Conservation (phyloP, 2,888 invertebrate species). For the Tiliacea citrago region DNA sequence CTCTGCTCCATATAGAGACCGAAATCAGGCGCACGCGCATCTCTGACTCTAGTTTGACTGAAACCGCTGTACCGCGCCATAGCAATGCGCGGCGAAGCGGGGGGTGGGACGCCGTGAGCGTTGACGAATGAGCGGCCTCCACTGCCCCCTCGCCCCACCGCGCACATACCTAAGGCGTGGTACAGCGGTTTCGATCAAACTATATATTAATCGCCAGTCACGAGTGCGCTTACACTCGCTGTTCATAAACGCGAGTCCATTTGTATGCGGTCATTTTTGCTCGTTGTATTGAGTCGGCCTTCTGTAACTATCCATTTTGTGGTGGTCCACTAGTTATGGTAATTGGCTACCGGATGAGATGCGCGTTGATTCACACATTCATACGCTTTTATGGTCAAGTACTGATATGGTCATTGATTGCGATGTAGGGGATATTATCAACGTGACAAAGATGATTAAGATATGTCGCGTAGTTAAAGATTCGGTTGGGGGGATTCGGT, state of each 20-base stretch:
- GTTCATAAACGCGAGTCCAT: background rate
- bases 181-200: no score
- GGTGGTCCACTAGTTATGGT: slow-evolving; percentile 47
- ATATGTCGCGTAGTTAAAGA: background rate
- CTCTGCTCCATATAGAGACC: no score
- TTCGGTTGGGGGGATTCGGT: no score
- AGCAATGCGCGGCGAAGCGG: no score
- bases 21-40: background rate
- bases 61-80: no score
- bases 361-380: slow-evolving; percentile 33
- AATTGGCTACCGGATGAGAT: slow-evolving; percentile 49
- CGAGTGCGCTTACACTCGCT: background rate
- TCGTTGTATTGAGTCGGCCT: background rate
- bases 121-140: no score
- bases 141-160: no score
- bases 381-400: slow-evolving; percentile 24
- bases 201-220: background rate
- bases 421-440: background rate
- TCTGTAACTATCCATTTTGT: slow-evolving; percentile 8
- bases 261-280: background rate
- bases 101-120: no score
- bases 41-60: background rate
- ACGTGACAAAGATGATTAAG: slow-evolving; percentile 15
- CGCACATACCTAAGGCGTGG: no score
- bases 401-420: slow-evolving; percentile 19